A percentile compares a stretch with the other conserved stretches of the same genome.
phyloP scores from a whole-genome alignment of 2,797 vertebrate species.

The Aselliscus stoliczkanus region DNA sequence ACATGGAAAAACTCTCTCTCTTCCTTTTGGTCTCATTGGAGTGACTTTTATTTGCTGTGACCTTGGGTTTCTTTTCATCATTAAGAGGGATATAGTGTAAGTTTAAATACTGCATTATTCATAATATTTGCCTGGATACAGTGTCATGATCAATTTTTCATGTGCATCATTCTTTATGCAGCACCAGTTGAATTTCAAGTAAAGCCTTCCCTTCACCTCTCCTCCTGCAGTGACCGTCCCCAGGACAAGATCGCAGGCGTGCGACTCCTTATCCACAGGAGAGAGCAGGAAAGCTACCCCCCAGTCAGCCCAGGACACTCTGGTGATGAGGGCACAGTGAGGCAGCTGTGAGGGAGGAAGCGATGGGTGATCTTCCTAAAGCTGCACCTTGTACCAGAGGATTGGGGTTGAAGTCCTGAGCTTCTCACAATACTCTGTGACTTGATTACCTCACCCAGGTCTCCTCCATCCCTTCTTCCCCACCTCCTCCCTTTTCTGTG shows the following conservation, averaged over 20 bases:
- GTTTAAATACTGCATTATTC: constrained; percentile 74
- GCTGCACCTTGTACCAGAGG: neutral
- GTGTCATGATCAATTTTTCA: constrained; percentile 72
- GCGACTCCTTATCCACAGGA: neutral
- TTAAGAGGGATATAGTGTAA: constrained; percentile 45
- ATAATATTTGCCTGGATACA: constrained; percentile 64
- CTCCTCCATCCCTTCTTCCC: neutral
- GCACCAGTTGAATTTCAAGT: constrained; percentile 62
- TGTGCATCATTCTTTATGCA: constrained; percentile 59
- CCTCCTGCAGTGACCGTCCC: constrained; percentile 36
- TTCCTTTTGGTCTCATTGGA: constrained; percentile 42
- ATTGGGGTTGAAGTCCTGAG: neutral
- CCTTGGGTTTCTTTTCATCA: constrained; percentile 52
- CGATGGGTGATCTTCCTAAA: neutral
- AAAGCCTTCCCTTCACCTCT: constrained; percentile 56
- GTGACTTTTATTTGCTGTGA: constrained; percentile 62
- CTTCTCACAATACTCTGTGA: neutral
- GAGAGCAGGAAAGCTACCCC: neutral
- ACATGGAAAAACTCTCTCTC: constrained; percentile 16
- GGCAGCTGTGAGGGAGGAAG: neutral
- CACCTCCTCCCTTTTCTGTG: neutral
- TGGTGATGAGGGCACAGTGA: neutral
- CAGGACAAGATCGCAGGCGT: neutral
- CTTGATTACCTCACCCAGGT: neutral
- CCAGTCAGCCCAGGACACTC: neutral